Conservation (phyloP, 2,113 vertebrate genomes). For the Catharus minimus region DNA sequence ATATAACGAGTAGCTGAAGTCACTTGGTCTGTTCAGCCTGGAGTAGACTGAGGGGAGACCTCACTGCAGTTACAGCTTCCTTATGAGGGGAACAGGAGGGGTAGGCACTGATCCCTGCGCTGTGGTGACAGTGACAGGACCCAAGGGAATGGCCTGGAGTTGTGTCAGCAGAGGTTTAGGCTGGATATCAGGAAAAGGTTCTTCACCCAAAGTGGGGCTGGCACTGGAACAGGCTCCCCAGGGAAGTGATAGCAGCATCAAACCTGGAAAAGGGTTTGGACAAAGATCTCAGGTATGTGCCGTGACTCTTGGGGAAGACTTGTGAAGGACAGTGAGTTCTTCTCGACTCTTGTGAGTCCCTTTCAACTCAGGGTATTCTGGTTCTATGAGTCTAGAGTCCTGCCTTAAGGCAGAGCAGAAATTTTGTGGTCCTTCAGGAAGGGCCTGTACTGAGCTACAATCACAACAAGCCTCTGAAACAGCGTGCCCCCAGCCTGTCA, state of each 20-base stretch:
- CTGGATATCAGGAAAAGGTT: not conserved
- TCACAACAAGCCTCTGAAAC: not conserved
- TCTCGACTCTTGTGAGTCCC: rapidly evolving
- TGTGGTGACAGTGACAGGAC: not conserved
- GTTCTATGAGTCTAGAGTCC: not conserved
- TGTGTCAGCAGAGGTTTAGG: not conserved
- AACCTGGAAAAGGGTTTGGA: not conserved
- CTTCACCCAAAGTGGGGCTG: rapidly evolving
- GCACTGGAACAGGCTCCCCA: not conserved
- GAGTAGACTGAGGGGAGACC: not conserved
- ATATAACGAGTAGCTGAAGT: rapidly evolving
- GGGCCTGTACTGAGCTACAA: not conserved
- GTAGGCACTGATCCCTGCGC: not conserved
- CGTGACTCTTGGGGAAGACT: not conserved
- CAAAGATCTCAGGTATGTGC: not conserved
- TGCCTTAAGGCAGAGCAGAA: not conserved
- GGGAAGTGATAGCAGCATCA: not conserved
- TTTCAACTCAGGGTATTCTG: not conserved
- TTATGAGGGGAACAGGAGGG: rapidly evolving
- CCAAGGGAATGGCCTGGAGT: rapidly evolving
- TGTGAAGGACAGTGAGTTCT: too few relatives aligned
- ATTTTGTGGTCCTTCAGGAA: not conserved
- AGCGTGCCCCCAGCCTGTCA: rapidly evolving
- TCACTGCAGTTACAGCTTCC: rapidly evolving
- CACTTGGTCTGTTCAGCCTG: not conserved